Conservation (phyloP, 2,888 invertebrate species). For the Dermolepida albohirtum region DNA sequence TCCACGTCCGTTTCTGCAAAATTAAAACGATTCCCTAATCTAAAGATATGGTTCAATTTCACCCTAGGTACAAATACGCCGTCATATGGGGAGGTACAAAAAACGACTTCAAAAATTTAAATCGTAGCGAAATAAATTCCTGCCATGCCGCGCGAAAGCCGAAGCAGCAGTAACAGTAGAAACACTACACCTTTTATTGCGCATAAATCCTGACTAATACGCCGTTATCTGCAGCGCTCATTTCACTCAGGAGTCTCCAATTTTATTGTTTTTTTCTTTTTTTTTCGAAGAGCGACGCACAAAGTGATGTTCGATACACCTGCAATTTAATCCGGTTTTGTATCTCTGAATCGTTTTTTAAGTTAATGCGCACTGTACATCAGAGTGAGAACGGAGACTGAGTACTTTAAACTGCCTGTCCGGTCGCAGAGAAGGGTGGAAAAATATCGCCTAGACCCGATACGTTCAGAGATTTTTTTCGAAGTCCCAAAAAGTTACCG, state of each 20-base stretch:
- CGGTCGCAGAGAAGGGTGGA: background rate
- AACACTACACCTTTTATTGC: slow-evolving; percentile 40
- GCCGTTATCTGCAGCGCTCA: slow-evolving; percentile 35
- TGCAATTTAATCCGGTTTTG: slow-evolving; percentile 5
- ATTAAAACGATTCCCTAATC: slow-evolving; percentile 12
- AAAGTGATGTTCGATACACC: slow-evolving; percentile 1
- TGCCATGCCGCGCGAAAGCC: slow-evolving; percentile 9
- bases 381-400: slow-evolving; percentile 16
- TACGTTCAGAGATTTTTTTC: slow-evolving; percentile 8
- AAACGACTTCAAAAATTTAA: slow-evolving; percentile 29
- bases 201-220: slow-evolving; percentile 41
- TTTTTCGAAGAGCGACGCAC: background rate
- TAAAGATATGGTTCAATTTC: slow-evolving; percentile 14
- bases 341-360: slow-evolving; percentile 29
- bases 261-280: slow-evolving; percentile 9
- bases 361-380: slow-evolving; percentile 30
- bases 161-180: background rate
- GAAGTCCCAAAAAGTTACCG: background rate
- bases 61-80: background rate
- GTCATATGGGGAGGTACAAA: slow-evolving; percentile 13
- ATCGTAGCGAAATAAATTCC: slow-evolving; percentile 29
- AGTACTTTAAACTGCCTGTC: slow-evolving; percentile 17
- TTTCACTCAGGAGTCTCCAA: slow-evolving; percentile 34
- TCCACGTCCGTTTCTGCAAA: background rate
- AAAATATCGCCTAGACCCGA: slow-evolving; percentile 4